Evolutionary conservation across 2,797 vertebrate genomes (phyloP).

Genomic region (Lepilemur ruficaudatus): DNA sequence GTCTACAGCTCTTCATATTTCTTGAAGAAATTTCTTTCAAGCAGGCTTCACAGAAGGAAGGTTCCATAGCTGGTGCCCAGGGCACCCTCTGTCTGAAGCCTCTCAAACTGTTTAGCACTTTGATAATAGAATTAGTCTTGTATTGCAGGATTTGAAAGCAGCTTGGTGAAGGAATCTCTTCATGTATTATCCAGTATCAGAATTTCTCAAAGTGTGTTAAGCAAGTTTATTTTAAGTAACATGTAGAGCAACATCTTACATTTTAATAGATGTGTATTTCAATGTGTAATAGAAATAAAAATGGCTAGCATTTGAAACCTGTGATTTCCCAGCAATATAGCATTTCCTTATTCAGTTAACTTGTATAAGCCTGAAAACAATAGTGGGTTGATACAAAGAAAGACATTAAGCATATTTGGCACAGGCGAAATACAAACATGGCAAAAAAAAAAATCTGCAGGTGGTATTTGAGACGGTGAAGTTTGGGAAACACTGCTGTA

Average conservation of each 20-base stretch:
- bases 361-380: not conserved
- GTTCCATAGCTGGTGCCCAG: not conserved
- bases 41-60: not conserved
- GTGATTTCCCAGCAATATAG: not conserved
- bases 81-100: not conserved
- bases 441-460: not conserved
- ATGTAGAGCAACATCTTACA: not conserved
- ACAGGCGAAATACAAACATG: not conserved
- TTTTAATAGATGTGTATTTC: not conserved
- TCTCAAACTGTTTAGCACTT: not conserved
- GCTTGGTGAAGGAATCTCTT: not conserved
- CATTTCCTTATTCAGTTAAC: not conserved
- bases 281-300: not conserved
- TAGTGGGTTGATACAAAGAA: not conserved
- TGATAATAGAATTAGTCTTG: not conserved
- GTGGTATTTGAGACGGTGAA: not conserved
- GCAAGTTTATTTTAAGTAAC: not conserved
- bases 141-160: not conserved
- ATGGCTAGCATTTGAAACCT: not conserved
- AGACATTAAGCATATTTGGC: not conserved
- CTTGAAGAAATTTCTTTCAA: not conserved
- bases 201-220: not conserved
- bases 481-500: not conserved
- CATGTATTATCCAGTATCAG: not conserved
- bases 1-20: not conserved